Percentiles rank a stretch among this genome's conserved stretches.
phyloP scores from a whole-genome alignment of 2,888 invertebrate species.

The Acronicta leporina region DNA sequence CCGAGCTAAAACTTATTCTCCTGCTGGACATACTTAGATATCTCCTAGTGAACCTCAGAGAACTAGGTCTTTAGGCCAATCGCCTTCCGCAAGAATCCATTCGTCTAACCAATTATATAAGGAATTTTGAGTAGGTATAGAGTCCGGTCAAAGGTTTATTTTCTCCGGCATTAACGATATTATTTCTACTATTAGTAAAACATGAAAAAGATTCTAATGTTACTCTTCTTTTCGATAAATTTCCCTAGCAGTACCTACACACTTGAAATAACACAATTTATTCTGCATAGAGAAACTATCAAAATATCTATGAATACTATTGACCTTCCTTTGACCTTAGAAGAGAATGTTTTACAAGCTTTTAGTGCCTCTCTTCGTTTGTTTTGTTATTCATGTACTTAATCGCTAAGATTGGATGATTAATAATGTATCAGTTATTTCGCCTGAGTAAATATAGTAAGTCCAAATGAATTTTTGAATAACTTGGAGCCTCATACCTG shows the following conservation, averaged over 20 bases:
- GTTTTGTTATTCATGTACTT: constrained; percentile 36
- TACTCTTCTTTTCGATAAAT: constrained; percentile 6
- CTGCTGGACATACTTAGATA: too few species aligned
- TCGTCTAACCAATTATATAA: too few species aligned
- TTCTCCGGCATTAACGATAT: too few species aligned
- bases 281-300: constrained; percentile 12
- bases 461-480: too few species aligned
- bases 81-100: too few species aligned
- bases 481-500: too few species aligned
- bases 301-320: constrained; percentile 47
- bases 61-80: too few species aligned
- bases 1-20: too few species aligned
- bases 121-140: too few species aligned
- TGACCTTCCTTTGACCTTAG: constrained; percentile 36
- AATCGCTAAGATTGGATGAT: constrained; percentile 20
- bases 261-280: constrained; percentile 12
- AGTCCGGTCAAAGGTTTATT: too few species aligned
- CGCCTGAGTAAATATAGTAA: background rate
- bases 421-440: constrained; percentile 23
- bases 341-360: constrained; percentile 24
- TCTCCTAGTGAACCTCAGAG: too few species aligned
- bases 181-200: too few species aligned
- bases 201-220: constrained; percentile 1
- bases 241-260: background rate
- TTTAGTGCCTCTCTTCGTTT: constrained; percentile 17